phyloP scores from a whole-genome alignment of 2,113 vertebrate genomes.

The Anolis sagrei region DNA sequence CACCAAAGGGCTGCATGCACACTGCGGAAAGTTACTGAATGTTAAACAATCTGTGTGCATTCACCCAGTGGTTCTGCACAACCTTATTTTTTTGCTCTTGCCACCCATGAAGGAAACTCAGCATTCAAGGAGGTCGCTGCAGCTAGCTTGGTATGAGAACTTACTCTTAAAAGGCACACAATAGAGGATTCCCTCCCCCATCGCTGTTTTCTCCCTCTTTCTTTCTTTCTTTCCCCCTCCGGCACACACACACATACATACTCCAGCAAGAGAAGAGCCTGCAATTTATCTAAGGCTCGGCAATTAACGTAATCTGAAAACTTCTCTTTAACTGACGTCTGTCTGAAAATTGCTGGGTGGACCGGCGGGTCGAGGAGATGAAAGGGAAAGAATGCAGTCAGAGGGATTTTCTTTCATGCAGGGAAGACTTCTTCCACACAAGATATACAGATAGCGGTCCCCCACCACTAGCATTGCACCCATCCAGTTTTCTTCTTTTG shows the following conservation, averaged over 20 bases:
- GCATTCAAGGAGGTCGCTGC: not conserved
- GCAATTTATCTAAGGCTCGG: constrained; percentile 63
- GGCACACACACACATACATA: constrained; percentile 40
- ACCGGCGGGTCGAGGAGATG: constrained; percentile 75
- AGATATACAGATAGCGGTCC: not conserved
- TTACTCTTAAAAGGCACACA: not conserved
- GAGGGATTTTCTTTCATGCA: constrained; percentile 58
- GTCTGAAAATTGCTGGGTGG: constrained; percentile 84
- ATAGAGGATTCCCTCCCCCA: not conserved
- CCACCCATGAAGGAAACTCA: not conserved
- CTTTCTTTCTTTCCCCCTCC: constrained; percentile 31
- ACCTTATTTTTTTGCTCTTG: not conserved
- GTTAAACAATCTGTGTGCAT: not conserved
- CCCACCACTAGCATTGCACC: not conserved
- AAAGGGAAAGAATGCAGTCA: constrained; percentile 72
- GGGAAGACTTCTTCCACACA: constrained; percentile 16
- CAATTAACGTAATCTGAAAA: constrained; percentile 80
- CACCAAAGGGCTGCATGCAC: not conserved
- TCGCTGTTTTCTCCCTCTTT: not conserved
- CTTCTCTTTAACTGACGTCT: constrained; percentile 70
- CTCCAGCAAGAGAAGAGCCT: constrained; percentile 21
- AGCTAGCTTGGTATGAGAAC: not conserved
- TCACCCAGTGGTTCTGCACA: not conserved
- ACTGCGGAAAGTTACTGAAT: too few species aligned
- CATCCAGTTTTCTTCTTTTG: not conserved